Evolutionary conservation across 2,888 invertebrate species (phyloP), one percentile per base, ranked within the genome.

Genomic region (Drosophila ustulata): DNA sequence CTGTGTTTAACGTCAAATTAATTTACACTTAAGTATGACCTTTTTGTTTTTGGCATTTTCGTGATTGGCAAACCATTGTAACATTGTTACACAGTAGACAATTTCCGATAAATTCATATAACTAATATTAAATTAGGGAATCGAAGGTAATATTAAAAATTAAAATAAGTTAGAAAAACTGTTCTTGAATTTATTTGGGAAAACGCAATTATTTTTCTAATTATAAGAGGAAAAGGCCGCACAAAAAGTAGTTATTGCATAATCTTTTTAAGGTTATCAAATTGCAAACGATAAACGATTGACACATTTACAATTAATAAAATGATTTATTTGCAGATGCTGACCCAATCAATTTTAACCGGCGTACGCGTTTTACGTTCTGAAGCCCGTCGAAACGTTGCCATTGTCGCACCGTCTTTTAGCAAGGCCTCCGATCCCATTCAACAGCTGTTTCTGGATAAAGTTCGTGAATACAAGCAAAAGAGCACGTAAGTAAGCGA

Each of bases 361-460:
- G 93, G 94, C 68, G 91, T 94, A 43, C 93, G 93, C 86, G 93
- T 93, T 47, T 93, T 93, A 56, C 93, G 93, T 74, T 92, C 93
- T 23, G 92, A 95, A 73, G 92, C 93, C 78, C 94, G 94, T 58
- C 94, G 96, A 66, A 96, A 96, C 92, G 93, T 97, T 87, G 96
- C 96, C 62, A 94, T 96, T 50, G 92, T 95, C 53, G 95, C 95
- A 46, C 95, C 95, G 52, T 94, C 93, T 32, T 90, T 95, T 41
- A 94, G 94, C 88, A 96, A 96, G 91, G 96, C 95, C 2, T 93
- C 94, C 3, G 98, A 99, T 92, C 98, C 98, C 4, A 97, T 99
- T 89, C 98, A 98, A 92, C 96, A 98, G 92, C 93, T 98, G 55
- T 99, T 99, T 92, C 92, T 98, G 41, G 97, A 98, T 80, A 98